Evolutionary conservation across 2,888 invertebrate species (phyloP).

Genomic region (Erebia aethiops): DNA sequence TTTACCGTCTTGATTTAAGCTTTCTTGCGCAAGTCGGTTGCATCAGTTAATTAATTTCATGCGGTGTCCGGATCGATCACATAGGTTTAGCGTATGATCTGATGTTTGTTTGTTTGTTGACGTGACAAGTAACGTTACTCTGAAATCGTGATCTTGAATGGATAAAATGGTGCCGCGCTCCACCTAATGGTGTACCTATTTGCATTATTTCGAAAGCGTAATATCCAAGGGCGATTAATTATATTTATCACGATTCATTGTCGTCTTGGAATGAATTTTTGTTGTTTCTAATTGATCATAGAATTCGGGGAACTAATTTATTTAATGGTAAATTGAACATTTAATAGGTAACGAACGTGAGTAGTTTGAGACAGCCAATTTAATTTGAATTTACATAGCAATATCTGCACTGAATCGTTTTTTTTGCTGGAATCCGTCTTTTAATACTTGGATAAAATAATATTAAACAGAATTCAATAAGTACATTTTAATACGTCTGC

Average conservation of each 20-base stretch:
- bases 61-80: slow-evolving; percentile 70
- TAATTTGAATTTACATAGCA: slow-evolving; percentile 5
- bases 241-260: slow-evolving; percentile 23
- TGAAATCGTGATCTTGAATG: slow-evolving; percentile 40
- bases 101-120: slow-evolving; percentile 61
- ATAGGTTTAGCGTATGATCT: slow-evolving; percentile 62
- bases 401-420: neutral
- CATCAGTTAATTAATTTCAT: slow-evolving; percentile 66
- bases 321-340: slow-evolving; percentile 2
- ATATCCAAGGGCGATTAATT: slow-evolving; percentile 23
- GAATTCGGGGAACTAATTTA: slow-evolving; percentile 14
- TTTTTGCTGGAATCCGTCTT: too few species aligned
- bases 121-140: slow-evolving; percentile 58
- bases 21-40: slow-evolving; percentile 48
- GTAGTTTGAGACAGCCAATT: neutral
- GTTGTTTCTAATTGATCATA: slow-evolving; percentile 26
- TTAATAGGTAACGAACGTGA: slow-evolving; percentile 12
- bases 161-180: slow-evolving; percentile 34
- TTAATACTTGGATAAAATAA: too few species aligned
- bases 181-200: slow-evolving; percentile 22
- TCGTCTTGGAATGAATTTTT: slow-evolving; percentile 18
- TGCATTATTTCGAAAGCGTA: slow-evolving; percentile 31
- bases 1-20: slow-evolving; percentile 16
- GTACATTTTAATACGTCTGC: neutral
- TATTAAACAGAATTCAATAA: too few species aligned